Evolutionary conservation across 2,797 vertebrate species (phyloP), one percentile per base, ranked within the genome.

Genomic region (Girardinus metallicus): DNA sequence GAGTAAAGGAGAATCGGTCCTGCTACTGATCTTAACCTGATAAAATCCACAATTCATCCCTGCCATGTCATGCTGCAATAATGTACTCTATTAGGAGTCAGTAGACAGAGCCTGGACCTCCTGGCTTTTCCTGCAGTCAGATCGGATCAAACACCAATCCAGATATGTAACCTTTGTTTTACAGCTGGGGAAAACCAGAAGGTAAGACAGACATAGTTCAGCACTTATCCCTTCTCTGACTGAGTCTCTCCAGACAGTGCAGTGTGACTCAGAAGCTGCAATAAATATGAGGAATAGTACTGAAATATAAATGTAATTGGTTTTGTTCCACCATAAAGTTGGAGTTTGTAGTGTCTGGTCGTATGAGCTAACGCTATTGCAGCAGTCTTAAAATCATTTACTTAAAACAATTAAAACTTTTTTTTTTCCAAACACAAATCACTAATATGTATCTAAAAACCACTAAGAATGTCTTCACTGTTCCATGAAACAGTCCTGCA

Each of bases 21-120:
- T 74, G 86, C 74, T 78, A 75, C 78, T 80, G 83, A 86, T 91
- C 77, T 90, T 87, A 88, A 89, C 87, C 83, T 83, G 91, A 95
- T 95, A 91, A 86, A 85, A 93, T 79, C 75, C 0, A 74, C 85
- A 88, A 93, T 94, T 94, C 87, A 92, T 95, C 92, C 93, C 81
- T 83, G 88, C 85, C 89, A 74, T 92, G 92, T 86, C 92, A 92
- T 88, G 92, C 91, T 85, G 91, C 85, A 44, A 92, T 94, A 94
- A 95, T 89, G 83, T 82, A 88, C 85, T 89, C 92, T 80, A 71
- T 81, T 76, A 78, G 80, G 86, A 89, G 83, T 88, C 26, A 71
- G 88, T 64, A 81, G 82, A 74, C 73, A 39, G 80, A 80, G 64
- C 73, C 34, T 18, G 79, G 60, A 62, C 94, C 44, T 80, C 80